Base-by-base conservation (phyloP, 2,797 vertebrate species). In the Tiaroga cobitis region DNA sequence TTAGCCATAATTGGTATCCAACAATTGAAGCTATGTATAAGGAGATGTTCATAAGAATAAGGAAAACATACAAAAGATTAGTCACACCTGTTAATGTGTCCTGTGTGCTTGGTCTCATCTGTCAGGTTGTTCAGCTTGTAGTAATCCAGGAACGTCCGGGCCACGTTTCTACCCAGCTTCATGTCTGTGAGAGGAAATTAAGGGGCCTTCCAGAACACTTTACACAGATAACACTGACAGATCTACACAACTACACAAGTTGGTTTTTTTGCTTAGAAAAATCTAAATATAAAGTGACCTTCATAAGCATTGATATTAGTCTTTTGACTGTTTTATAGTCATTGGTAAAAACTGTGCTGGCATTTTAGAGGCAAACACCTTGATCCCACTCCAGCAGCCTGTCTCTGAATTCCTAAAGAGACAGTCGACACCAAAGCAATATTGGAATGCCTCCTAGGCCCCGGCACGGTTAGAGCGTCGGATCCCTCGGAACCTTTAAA, bases 71-170 rank as follows among this genome's bases (percentile, higher is more conserved):
- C 19, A 49, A 80, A 46, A 63, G 16, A 4, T 41, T 2, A 11
- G n/a, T 61, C 89, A 95, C 95, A 95, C 95, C 93, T 94, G 90
- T 90, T 92, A 86, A 93, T 89, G 21, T 95, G 93, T 4, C 80
- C 81, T 86, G 92, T 85, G 32, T 93, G 88, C 49, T 92, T 94
- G 92, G 93, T 95, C 56, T 97, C 96, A 68, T 95, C 93, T 80
- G 96, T 91, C 19, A 95, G 90, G 89, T 92, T 94, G 89, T 95
- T 97, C 89, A 97, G 96, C 90, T 95, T 97, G 91, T 99, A 99
- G 92, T 99, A 99, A 94, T 99, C 98, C 93, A 98, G 91, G 93
- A 99, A 99, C 0, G 98, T 99, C 77, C 96, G 95, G 18, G 97
- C 98, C 89, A 99, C 97, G 0, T 99, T 99, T 86, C 96, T 95